Evolutionary conservation across 2,113 vertebrate species (phyloP), one percentile per base, ranked within the genome.

Genomic region (Antennarius striatus): DNA sequence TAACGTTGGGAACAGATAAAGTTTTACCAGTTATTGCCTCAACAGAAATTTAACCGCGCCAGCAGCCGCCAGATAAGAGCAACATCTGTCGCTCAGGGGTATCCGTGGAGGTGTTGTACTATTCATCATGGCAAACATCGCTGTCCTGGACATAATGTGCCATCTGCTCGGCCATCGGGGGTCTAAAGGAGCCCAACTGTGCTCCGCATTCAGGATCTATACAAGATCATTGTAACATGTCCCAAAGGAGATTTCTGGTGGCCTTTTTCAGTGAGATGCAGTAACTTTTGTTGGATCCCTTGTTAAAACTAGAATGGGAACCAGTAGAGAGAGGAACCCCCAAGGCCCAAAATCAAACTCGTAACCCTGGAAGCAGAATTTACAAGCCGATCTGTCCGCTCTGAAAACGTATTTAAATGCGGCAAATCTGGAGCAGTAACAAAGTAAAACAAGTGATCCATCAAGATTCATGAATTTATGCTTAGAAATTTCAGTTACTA

Each of bases 21-120:
- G 76, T 74, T 73, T 59, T 68, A 67, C 48, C 68, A 49, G 73
- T 84, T 86, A 80, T 70, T 79, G 62, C 71, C 73, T 59, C 59
- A 86, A 77, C 82, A 76, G 69, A 80, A 80, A 53, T 72, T 17
- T 54, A 71, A 71, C 77, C 46, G 62, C 3, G 58, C 61, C 65
- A 79, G 70, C 57, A 56, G 40, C 53, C 30, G 4, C 40, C 59
- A 78, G 86, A 88, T 90, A 91, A 84, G 57, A 72, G 63, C 63
- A 78, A 77, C 83, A 84, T 90, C 82, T 89, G 88, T 72, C 87
- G 67, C 55, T 78, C 56, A 22, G 64, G 52, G 61, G 49, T 47
- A 57, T 82, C 55, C 45, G n/a, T 71, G 54, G 73, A 83, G 75
- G 72, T 83, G 82, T 58, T 58, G 51, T 46, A 68, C 46, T 70